Conservation (phyloP, 2,113 vertebrate species). For the Turnix velox region DNA sequence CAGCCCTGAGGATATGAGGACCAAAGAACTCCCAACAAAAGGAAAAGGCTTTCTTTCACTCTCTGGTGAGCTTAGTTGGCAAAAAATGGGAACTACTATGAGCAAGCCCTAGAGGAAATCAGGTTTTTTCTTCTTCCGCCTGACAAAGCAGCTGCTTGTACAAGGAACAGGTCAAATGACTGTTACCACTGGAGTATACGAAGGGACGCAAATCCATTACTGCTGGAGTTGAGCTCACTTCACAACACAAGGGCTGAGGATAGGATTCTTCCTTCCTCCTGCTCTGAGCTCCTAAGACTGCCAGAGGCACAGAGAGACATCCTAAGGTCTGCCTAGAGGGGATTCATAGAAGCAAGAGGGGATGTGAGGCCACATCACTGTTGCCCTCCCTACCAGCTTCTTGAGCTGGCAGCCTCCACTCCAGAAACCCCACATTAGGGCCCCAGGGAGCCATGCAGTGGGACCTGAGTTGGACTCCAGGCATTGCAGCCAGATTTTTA, state of each 20-base stretch:
- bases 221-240: neutral
- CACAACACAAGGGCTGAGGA: neutral
- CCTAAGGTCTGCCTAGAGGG: neutral
- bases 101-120: neutral
- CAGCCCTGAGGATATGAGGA: neutral
- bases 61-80: neutral
- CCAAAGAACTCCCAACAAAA: neutral
- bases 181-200: neutral
- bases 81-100: neutral
- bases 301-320: neutral
- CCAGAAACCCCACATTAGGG: neutral
- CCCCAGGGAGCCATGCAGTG: accelerated
- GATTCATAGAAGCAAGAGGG: neutral
- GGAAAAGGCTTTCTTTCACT: neutral
- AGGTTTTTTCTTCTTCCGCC: neutral
- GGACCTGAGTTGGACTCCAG: neutral
- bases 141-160: neutral
- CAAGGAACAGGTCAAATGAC: neutral
- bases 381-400: neutral
- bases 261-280: neutral
- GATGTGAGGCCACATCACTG: neutral
- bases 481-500: neutral
- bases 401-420: neutral
- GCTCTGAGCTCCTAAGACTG: neutral
- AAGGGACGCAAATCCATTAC: neutral